Evolutionary conservation across 1,140 invertebrate genomes (phyloP), one percentile per base, ranked within the genome.

Genomic region (Drosophila kikkawai): DNA sequence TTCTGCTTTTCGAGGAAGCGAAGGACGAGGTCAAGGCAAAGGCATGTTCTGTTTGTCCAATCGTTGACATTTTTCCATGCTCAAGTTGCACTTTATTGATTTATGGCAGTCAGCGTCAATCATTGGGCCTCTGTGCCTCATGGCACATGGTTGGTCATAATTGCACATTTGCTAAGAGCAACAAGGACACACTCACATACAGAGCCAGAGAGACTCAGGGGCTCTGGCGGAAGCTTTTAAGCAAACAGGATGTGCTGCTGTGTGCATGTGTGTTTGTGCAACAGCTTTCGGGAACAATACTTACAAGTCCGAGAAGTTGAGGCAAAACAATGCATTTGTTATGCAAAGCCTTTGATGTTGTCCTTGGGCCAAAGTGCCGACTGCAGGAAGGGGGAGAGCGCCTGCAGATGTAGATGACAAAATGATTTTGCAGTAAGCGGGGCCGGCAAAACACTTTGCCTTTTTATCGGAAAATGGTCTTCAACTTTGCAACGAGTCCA

Each of bases 321-420:
- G 59, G 66, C 67, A 87, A 83, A 88, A 88, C 76, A 88, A 83
- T 80, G 76, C 80, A 87, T 87, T 87, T 87, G 73, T 68, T 87
- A 90, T 87, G 84, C 84, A 87, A 87, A 87, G 84, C 80, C 85
- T 87, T 88, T 87, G 84, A 87, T 87, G 84, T 78, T 80, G 84
- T 84, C 85, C 85, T 87, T 88, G 80, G 66, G 19, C 67, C 29
- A 71, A 59, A 59, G 53, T 73, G 67, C 67, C 39, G 51, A 71
- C 47, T 71, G 36, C 39, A 73, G 66, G 67, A 57, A 41, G 44
- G 12, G n/a, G 22, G 5, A 4, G 17, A 22, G n/a, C 22, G 22
- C 26, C 67, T 67, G 63, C 47, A 53, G 22, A 70, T 50, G 82
- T 58, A 79, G 71, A 85, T 85, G 82, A 68, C 82, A 84, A 71